Conservation (phyloP, 2,888 invertebrate species). For the Synergus umbraculus region DNA sequence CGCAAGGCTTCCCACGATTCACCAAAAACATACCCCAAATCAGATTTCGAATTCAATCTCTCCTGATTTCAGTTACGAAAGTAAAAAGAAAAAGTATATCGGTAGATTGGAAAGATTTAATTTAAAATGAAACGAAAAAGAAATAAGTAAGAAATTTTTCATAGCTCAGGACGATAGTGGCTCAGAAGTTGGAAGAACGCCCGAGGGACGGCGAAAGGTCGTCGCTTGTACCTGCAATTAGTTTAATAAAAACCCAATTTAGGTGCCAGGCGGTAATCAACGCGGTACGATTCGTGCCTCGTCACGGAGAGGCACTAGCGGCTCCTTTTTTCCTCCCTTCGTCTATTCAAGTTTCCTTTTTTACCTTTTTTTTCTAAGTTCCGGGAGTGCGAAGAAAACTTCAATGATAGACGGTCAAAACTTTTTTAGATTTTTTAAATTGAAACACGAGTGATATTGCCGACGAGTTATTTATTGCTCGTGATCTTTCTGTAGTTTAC, state of each 20-base stretch:
- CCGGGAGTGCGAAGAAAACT: slow-evolving; percentile 21
- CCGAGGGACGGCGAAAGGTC: not conserved
- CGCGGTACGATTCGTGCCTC: slow-evolving; percentile 46
- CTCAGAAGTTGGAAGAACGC: slow-evolving; percentile 20
- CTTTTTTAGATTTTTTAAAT: slow-evolving; percentile 63
- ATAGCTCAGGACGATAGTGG: not conserved
- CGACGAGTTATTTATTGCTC: not conserved
- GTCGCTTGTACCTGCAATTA: slow-evolving; percentile 44
- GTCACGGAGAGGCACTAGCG: slow-evolving; percentile 52
- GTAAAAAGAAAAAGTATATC: not conserved
- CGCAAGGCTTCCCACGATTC: not conserved
- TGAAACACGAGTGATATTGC: slow-evolving; percentile 63
- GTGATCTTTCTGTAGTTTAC: not conserved
- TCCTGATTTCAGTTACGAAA: not conserved
- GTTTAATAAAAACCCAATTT: slow-evolving; percentile 53
- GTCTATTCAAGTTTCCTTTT: slow-evolving; percentile 8
- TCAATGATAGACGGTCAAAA: slow-evolving; percentile 51
- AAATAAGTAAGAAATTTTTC: slow-evolving; percentile 23
- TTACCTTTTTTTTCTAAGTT: slow-evolving; percentile 21
- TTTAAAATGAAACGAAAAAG: not conserved
- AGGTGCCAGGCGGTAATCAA: slow-evolving; percentile 49
- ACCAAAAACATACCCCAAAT: not conserved
- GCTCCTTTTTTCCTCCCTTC: slow-evolving; percentile 7
- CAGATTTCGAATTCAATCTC: not conserved
- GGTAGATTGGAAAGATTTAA: not conserved